Percentiles rank a stretch among this genome's conserved stretches.
Evolutionary conservation across 2,797 vertebrate genomes (phyloP).

Genomic region (Poliocrania exsul): DNA sequence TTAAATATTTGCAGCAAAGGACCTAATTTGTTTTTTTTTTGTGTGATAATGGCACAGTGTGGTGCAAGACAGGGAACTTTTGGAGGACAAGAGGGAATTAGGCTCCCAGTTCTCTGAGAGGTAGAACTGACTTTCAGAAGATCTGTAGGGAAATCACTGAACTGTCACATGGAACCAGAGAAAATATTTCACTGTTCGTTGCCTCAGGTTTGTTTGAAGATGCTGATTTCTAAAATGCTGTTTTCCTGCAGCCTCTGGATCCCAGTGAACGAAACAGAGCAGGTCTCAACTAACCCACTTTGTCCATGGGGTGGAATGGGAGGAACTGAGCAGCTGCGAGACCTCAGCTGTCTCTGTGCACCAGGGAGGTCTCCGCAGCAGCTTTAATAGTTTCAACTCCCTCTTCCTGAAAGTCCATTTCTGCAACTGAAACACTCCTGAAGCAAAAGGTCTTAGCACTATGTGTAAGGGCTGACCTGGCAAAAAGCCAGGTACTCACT

Average conservation of each 20-base stretch:
- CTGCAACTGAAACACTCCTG: not conserved
- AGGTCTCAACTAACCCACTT: accelerated
- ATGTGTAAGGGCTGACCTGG: too few relatives aligned
- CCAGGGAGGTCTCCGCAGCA: too few relatives aligned
- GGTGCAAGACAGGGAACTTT: not conserved
- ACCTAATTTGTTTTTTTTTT: not conserved
- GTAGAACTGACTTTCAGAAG: not conserved
- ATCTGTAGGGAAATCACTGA: not conserved
- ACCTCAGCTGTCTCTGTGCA: not conserved
- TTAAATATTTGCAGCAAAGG: not conserved
- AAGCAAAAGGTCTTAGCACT: not conserved
- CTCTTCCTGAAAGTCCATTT: not conserved
- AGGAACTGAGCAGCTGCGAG: accelerated
- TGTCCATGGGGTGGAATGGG: accelerated
- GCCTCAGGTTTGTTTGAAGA: not conserved
- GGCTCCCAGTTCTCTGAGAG: not conserved
- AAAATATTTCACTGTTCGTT: not conserved
- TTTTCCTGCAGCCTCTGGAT: not conserved
- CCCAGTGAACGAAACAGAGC: not conserved
- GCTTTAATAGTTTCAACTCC: not conserved
- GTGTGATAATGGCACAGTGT: accelerated
- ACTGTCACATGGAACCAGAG: not conserved
- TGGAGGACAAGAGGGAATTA: not conserved
- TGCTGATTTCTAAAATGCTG: not conserved
- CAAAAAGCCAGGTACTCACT: too few relatives aligned